A percentile compares a stretch with the other conserved stretches of the same genome.
Conservation (phyloP, 2,797 vertebrate species). For the Pseudochaenichthys georgianus region DNA sequence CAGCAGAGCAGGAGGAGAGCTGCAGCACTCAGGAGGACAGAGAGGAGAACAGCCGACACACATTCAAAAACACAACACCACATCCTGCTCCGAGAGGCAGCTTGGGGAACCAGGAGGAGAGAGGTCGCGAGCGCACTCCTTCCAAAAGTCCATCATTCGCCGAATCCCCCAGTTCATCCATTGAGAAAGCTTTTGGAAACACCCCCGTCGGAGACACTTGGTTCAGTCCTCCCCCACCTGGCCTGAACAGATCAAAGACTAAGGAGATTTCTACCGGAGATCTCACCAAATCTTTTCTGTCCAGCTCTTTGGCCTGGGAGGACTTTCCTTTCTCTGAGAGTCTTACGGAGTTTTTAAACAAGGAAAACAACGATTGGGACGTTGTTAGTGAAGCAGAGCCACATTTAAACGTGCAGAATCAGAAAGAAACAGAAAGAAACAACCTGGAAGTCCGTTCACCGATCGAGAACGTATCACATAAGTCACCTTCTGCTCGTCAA, state of each 20-base stretch:
- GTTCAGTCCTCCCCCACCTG: slow-evolving; percentile 7
- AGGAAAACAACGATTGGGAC: slow-evolving; percentile 30
- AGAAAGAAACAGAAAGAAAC: neutral
- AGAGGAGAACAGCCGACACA: slow-evolving; percentile 29
- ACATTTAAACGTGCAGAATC: neutral
- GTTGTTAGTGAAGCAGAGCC: slow-evolving; percentile 9
- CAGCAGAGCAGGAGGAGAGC: slow-evolving; percentile 76
- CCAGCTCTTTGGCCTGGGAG: slow-evolving; percentile 59
- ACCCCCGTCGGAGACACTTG: neutral
- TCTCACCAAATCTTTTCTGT: slow-evolving; percentile 11
- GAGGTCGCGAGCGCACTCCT: slow-evolving; percentile 3
- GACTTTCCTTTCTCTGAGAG: slow-evolving; percentile 80
- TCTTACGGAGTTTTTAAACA: slow-evolving; percentile 67
- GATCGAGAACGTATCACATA: neutral
- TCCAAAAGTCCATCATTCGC: slow-evolving; percentile 21
- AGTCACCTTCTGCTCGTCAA: slow-evolving; percentile 24
- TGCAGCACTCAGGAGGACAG: slow-evolving; percentile 31
- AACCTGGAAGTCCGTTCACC: slow-evolving; percentile 9
- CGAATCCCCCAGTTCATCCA: neutral
- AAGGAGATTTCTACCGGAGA: slow-evolving; percentile 13
- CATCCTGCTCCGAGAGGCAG: slow-evolving; percentile 8
- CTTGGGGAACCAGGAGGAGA: slow-evolving; percentile 14
- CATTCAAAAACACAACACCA: slow-evolving; percentile 2
- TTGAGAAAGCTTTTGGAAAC: slow-evolving; percentile 13
- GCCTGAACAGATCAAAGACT: neutral